A percentile compares a stretch with the other conserved stretches of the same genome.
These are phyloP conservation scores for Lacerta bilineata DNA, from an alignment of 2,797 vertebrate species.

Conservation along the genomic window DNA sequence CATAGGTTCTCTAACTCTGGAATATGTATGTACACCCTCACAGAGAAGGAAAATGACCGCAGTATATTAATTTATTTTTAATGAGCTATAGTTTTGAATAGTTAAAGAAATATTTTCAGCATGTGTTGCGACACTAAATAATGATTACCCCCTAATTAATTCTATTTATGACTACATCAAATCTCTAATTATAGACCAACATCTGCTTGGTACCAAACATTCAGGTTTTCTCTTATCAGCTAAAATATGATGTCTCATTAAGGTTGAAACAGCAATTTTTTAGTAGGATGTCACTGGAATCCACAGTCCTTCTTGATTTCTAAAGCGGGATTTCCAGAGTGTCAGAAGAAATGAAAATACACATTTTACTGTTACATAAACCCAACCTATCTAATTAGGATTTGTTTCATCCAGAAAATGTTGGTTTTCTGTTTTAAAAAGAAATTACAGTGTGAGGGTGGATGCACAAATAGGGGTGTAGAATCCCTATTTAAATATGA, in stretches of 20 bases:
- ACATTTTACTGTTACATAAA: background rate
- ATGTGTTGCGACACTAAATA: constrained; percentile 64
- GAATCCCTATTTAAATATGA: too few relatives aligned
- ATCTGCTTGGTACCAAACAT: constrained; percentile 77
- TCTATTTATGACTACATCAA: constrained; percentile 75
- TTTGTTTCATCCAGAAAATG: background rate
- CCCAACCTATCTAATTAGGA: background rate
- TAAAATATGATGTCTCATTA: constrained; percentile 75
- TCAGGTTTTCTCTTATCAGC: constrained; percentile 73
- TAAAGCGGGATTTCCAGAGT: background rate
- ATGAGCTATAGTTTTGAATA: too few relatives aligned
- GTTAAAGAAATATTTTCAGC: constrained; percentile 19
- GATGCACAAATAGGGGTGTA: too few relatives aligned
- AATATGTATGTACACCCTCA: too few relatives aligned
- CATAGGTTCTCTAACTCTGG: too few relatives aligned
- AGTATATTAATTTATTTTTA: too few relatives aligned
- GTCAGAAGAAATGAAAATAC: background rate
- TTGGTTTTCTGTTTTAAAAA: too few relatives aligned
- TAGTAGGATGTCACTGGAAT: constrained; percentile 50
- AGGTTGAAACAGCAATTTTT: constrained; percentile 71
- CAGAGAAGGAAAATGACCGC: too few relatives aligned
- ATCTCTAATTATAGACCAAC: constrained; percentile 75
- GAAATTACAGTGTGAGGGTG: background rate
- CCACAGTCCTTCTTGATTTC: background rate
- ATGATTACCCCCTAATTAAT: constrained; percentile 74